Evolutionary conservation across 2,888 invertebrate species (phyloP).

Genomic region (Synanthedon formicaeformis): DNA sequence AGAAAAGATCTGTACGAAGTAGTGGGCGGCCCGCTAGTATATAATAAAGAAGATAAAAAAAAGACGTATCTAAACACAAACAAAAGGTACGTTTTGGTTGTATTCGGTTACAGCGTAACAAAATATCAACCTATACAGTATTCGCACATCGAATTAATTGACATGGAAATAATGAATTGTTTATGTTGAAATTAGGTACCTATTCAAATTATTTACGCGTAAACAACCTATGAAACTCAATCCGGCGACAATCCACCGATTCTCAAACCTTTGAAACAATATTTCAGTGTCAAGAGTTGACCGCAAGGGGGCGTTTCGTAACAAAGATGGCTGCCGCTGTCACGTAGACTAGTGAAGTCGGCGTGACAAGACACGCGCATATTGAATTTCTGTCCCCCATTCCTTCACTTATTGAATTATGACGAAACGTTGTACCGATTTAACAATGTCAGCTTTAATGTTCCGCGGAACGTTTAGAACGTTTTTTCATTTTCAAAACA

Average conservation of each 20-base stretch:
- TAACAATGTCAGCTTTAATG: conserved; percentile 17
- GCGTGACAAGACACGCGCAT: conserved; percentile 11
- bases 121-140: too few species aligned
- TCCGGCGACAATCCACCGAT: conserved; percentile 1
- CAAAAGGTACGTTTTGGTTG: too few species aligned
- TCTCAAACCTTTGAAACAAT: conserved; percentile 4
- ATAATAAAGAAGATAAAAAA: too few species aligned
- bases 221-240: conserved; percentile 3
- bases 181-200: background rate
- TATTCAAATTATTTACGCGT: background rate
- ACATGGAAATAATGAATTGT: background rate
- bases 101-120: too few species aligned
- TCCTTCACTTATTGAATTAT: conserved; percentile 11
- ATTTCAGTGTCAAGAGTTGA: conserved; percentile 5
- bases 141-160: too few species aligned
- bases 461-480: background rate
- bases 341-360: background rate
- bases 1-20: too few species aligned
- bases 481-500: background rate
- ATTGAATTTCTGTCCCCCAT: conserved; percentile 9
- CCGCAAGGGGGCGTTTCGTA: conserved; percentile 1
- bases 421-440: conserved; percentile 21
- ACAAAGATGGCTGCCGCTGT: background rate
- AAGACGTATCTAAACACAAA: too few species aligned
- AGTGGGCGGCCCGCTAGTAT: too few species aligned